Evolutionary conservation across 1,140 invertebrate genomes (phyloP), one percentile per base, ranked within the genome.

Genomic region (Atopsyche davidsoni): DNA sequence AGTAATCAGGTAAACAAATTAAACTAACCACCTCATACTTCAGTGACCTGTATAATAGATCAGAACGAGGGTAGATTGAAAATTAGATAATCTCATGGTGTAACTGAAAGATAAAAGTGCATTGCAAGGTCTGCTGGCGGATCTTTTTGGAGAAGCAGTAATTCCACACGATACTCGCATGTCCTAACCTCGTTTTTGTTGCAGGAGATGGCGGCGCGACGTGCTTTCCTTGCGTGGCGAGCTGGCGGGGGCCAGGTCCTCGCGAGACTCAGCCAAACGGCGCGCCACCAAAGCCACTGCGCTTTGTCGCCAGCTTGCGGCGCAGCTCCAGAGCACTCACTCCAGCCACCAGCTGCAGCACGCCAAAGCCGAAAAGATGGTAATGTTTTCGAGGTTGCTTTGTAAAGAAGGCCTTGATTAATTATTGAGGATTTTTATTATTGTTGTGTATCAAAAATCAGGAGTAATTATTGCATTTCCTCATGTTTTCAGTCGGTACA

Each of bases 351-450:
- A 36, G 14, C 2, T 4, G 40, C 40, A 44, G 21, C 51, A 51
- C 28, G 32, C 39, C 18, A 51, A 41, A 24, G 38, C 51, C 11
- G 56, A 58, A 42, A 53, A 52, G 51, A 36, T n/a, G n/a, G 47
- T 50, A 40, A 25, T 25, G 7, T 35, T 35, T 6, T 13, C 13
- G 13, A 46, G 23, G n/a, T n/a, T n/a, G n/a, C n/a, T n/a, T n/a
- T n/a, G n/a, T n/a, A n/a, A n/a, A n/a, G n/a, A n/a, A n/a, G n/a
- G n/a, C n/a, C n/a, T n/a, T n/a, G n/a, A n/a, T n/a, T n/a, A n/a
- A n/a, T n/a, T n/a, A n/a, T n/a, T n/a, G n/a, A n/a, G n/a, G n/a
- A n/a, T n/a, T n/a, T n/a, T n/a, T n/a, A n/a, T n/a, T n/a, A n/a
- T n/a, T n/a, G n/a, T n/a, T n/a, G n/a, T n/a, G n/a, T n/a, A n/a